phyloP scores from a whole-genome alignment of 30 jellyfish, hydroid and myxozoan genomes.

The Aurelia aurita complex sp. Pacific region DNA sequence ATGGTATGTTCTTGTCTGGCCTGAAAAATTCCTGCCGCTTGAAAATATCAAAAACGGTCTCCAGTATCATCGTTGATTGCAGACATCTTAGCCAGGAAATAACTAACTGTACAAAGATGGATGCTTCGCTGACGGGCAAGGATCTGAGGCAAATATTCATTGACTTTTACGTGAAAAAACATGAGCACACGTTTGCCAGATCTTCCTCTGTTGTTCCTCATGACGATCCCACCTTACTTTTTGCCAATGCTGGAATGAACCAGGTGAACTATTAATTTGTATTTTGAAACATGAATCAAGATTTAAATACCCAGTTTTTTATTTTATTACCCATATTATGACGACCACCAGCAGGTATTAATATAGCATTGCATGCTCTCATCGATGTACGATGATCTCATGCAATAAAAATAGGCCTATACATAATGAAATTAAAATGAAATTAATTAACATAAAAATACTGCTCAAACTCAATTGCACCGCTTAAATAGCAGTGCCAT shows the following conservation, averaged over 20 bases:
- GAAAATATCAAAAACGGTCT: too few relatives aligned
- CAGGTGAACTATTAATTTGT: slow-evolving; percentile 60
- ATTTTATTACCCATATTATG: too few relatives aligned
- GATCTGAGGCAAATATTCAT: slow-evolving; percentile 82
- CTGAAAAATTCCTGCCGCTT: neutral
- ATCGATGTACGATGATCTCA: too few relatives aligned
- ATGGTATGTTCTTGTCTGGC: slow-evolving; percentile 10
- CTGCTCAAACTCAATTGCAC: too few relatives aligned
- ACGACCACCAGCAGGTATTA: too few relatives aligned
- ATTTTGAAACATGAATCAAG: too few relatives aligned
- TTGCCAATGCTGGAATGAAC: slow-evolving; percentile 99
- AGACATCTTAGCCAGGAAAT: neutral
- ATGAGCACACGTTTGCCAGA: slow-evolving; percentile 88
- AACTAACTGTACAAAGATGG: slow-evolving; percentile 28
- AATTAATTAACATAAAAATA: too few relatives aligned
- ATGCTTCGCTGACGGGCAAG: slow-evolving; percentile 58
- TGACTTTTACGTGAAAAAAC: slow-evolving; percentile 83
- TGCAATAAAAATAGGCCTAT: too few relatives aligned
- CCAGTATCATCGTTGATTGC: neutral
- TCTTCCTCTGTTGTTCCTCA: slow-evolving; percentile 98
- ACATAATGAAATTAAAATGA: too few relatives aligned
- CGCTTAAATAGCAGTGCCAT: too few relatives aligned
- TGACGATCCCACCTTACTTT: slow-evolving; percentile 98
- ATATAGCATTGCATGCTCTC: too few relatives aligned
- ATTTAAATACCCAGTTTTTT: too few relatives aligned